Evolutionary conservation across 2,888 invertebrate species (phyloP), one percentile per base, ranked within the genome.

Genomic region (Ichneumoninae sp.): DNA sequence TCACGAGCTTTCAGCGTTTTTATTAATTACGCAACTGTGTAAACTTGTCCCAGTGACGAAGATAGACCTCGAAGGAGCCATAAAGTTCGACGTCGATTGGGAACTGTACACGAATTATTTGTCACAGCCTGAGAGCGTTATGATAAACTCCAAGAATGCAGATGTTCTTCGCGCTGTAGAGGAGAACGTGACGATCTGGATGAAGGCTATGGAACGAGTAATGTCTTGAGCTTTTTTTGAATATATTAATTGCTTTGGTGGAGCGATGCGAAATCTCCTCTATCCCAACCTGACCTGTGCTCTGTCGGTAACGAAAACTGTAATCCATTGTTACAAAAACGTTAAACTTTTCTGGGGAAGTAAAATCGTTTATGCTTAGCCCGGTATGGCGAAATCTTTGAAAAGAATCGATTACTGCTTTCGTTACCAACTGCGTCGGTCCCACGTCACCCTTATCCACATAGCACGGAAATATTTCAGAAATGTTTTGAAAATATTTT

Each of bases 151-250:
- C 2, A 95, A 95, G 30, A 95, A 96, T 89, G 95, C 95, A 0
- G 94, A 95, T 47, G 95, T 96, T 30, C 94, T 97, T 7, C 94
- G 95, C 85, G 94, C 95, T 90, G 95, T 96, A 0, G 97, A 97
- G 90, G 92, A 94, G 4, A 95, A 94, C 88, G 96, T 97, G 3
- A 95, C 95, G 80, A 94, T 95, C 84, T 97, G 97, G 97, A 94
- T 96, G 84, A 96, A 95, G 89, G 95, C 96, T 90, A 96, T 97
- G 88, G 96, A 97, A 92, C 95, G 95, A 94, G 97, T 97, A 92
- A 93, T 91, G 70, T 33, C 13, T 75, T 60, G 52, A 22, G 40
- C 3, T 13, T 13, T 44, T 44, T 44, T 44, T 3, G 3, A 13
- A 10, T 44, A 44, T 13, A 44, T 44, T 2, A 44, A 44, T 44